Evolutionary conservation across 2,888 invertebrate genomes (phyloP), one percentile per base, ranked within the genome.

Genomic region (Deilephila porcellus): DNA sequence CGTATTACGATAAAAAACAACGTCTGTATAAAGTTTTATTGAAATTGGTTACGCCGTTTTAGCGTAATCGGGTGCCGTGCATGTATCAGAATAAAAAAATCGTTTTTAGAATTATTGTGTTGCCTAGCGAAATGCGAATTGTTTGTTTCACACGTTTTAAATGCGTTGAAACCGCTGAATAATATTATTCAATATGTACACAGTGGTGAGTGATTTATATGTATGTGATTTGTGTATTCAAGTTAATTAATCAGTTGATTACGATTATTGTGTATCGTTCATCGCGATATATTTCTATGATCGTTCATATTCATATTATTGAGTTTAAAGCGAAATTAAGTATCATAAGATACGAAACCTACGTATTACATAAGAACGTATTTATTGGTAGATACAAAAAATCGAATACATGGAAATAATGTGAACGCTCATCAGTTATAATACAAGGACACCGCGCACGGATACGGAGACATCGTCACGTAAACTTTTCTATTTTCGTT

Each of bases 401-500:
- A 29, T 14, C 64, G 45, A 5, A 14, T 60, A 64, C 37, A 64
- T 20, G n/a, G 34, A 72, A 64, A 72, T 64, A 59, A 56, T 63
- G 20, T 64, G 32, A 53, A 20, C 14, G 37, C 56, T 63, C 64
- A 72, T 71, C 71, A 71, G 32, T 60, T 45, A 70, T 73, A 74
- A 62, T 75, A 60, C 74, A 77, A 80, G 77, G 77, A 77, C 80
- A 76, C 78, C 72, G 78, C 76, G 78, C 80, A 79, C 81, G 79
- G 19, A 56, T 79, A 45, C 45, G 45, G 45, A 77, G 76, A 77
- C 77, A 74, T 81, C 75, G 80, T 81, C 86, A 85, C 86, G 83
- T 86, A 86, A 86, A 83, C 76, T 85, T 85, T 86, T 88, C 87
- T 89, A 88, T 90, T 89, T 88, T 86, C 85, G 85, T 88, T 88